Percentiles rank a stretch among this genome's conserved stretches.
Conservation (phyloP, 2,888 invertebrate species). For the Hermaeophaga mercurialis region DNA sequence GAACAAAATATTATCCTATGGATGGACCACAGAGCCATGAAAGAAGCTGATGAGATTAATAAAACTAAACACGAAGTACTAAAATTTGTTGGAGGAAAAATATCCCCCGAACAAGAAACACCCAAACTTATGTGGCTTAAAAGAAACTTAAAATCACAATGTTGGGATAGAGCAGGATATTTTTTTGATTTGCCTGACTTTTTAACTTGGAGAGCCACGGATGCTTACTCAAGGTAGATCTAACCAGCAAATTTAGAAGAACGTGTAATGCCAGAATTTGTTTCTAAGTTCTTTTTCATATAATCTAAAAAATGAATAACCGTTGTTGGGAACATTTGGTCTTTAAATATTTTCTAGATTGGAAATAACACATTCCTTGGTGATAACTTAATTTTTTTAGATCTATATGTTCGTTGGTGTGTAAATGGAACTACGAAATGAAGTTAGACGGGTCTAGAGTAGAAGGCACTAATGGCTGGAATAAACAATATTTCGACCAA, state of each 20-base stretch:
- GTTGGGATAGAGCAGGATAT: constrained; percentile 73
- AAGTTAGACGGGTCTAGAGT: constrained; percentile 57
- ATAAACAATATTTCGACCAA: constrained; percentile 68
- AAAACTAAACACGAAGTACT: constrained; percentile 74
- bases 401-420: constrained; percentile 89
- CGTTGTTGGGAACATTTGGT: too few species aligned
- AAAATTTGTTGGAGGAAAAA: constrained; percentile 86
- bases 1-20: constrained; percentile 87
- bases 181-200: constrained; percentile 94
- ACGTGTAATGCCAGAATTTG: too few species aligned
- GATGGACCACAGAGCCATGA: constrained; percentile 89
- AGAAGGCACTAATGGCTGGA: constrained; percentile 67
- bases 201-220: constrained; percentile 90
- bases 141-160: constrained; percentile 64
- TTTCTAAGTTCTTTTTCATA: too few species aligned
- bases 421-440: constrained; percentile 92
- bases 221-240: constrained; percentile 67
- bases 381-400: constrained; percentile 56
- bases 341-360: too few species aligned
- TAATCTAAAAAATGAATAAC: too few species aligned
- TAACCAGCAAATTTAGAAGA: not conserved
- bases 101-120: constrained; percentile 94
- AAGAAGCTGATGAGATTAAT: constrained; percentile 83
- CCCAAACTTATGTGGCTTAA: constrained; percentile 95
- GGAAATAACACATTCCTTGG: not conserved